Percentiles rank a stretch among this genome's conserved stretches.
These are phyloP conservation scores for Caligus rogercresseyi DNA, from an alignment of 1,140 invertebrate genomes.

Conservation along the genomic window DNA sequence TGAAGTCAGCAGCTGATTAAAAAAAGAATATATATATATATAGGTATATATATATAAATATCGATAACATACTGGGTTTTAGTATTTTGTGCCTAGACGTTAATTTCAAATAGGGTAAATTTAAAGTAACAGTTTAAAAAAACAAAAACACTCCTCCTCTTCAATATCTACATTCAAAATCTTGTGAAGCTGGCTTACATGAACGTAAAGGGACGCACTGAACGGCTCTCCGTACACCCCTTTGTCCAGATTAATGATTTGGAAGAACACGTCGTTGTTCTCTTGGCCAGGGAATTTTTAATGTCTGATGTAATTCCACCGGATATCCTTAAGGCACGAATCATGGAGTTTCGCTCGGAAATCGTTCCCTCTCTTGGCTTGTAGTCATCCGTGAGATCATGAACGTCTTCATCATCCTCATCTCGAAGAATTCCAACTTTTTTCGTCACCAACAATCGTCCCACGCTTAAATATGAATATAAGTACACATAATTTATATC, in stretches of 20 bases:
- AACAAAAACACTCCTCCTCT: no score
- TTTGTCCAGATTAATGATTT: constrained; percentile 44
- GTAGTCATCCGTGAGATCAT: constrained; percentile 51
- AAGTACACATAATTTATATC: no score
- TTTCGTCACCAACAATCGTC: constrained; percentile 55
- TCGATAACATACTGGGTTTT: no score
- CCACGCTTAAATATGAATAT: constrained; percentile 48
- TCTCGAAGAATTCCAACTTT: constrained; percentile 47
- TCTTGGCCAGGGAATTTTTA: constrained; percentile 37
- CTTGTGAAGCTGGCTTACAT: no score
- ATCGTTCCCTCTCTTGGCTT: constrained; percentile 44
- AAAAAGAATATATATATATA: no score
- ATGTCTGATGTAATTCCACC: constrained; percentile 41
- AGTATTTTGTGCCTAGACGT: no score
- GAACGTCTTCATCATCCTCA: constrained; percentile 42
- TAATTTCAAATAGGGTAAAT: no score
- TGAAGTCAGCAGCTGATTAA: no score
- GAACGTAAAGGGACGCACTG: constrained; percentile 41
- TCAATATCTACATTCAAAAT: no score
- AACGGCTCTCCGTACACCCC: constrained; percentile 49
- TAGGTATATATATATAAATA: no score
- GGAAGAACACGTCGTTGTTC: constrained; percentile 45
- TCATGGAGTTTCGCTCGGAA: constrained; percentile 44
- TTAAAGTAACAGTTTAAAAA: no score
- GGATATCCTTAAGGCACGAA: constrained; percentile 44